phyloP scores from a whole-genome alignment of 1,140 invertebrate species.

The Lordiphosa collinella region DNA sequence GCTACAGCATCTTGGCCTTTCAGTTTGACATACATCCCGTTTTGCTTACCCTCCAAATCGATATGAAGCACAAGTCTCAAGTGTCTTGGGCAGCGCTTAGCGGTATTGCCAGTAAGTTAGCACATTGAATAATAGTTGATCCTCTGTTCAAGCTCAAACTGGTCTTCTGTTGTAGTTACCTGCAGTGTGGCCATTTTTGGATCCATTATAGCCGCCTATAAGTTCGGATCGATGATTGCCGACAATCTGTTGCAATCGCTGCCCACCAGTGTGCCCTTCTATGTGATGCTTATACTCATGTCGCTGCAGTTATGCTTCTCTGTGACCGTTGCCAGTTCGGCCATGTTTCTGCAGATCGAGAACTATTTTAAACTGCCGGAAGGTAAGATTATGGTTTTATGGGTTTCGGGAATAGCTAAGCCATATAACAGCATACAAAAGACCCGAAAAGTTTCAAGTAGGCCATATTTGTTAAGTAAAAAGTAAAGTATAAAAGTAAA shows the following conservation, averaged over 20 bases:
- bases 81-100: conserved; percentile 84
- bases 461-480: too few species aligned
- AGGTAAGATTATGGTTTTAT: conserved; percentile 75
- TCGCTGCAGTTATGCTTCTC: conserved; percentile 88
- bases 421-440: too few species aligned
- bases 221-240: conserved; percentile 82
- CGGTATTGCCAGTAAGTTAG: conserved; percentile 83
- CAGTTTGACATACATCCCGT: conserved; percentile 91
- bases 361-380: conserved; percentile 82
- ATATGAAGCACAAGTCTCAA: conserved; percentile 86
- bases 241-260: conserved; percentile 82
- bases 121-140: too few species aligned
- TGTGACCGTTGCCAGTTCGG: conserved; percentile 86
- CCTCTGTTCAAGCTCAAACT: too few species aligned
- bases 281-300: conserved; percentile 84
- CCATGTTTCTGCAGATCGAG: conserved; percentile 88
- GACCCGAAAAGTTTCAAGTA: too few species aligned
- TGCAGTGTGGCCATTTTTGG: conserved; percentile 84
- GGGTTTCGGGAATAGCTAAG: too few species aligned
- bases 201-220: conserved; percentile 82
- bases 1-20: conserved; percentile 83
- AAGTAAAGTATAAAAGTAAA: too few species aligned
- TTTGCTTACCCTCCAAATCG: conserved; percentile 88
- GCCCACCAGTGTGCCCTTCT: conserved; percentile 83
- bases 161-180: conserved; percentile 79